phyloP scores from a whole-genome alignment of 2,797 vertebrate genomes.

The Kryptopterus vitreolus region DNA sequence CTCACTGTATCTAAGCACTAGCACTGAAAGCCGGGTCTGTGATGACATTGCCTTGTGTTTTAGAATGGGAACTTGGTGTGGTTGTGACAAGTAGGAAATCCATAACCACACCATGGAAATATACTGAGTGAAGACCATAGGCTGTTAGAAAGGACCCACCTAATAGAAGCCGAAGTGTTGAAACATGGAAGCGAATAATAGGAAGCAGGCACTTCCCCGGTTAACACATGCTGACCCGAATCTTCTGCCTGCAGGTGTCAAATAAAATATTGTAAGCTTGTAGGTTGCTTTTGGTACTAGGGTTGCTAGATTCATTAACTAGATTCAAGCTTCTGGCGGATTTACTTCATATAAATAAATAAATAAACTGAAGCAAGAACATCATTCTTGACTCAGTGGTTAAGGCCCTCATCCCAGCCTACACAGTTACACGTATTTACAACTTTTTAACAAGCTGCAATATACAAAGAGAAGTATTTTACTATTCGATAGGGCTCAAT shows the following conservation, averaged over 20 bases:
- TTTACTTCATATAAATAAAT: background rate
- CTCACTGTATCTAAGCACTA: background rate
- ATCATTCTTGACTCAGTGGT: background rate
- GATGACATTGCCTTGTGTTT: constrained; percentile 13
- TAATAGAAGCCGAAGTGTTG: constrained; percentile 52
- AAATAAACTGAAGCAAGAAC: background rate
- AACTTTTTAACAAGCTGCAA: too few relatives aligned
- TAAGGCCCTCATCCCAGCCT: too few relatives aligned
- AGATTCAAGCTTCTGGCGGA: background rate
- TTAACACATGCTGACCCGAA: constrained; percentile 51
- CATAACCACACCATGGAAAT: background rate
- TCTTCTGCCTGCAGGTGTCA: constrained; percentile 43
- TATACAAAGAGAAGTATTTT: too few relatives aligned
- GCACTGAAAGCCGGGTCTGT: background rate
- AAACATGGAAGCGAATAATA: constrained; percentile 64
- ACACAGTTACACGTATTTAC: too few relatives aligned
- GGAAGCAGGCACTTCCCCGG: constrained; percentile 74
- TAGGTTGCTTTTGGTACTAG: background rate
- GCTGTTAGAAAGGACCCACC: constrained; percentile 17
- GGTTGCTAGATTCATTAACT: background rate
- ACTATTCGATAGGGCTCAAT: too few relatives aligned
- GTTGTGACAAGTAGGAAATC: constrained; percentile 13
- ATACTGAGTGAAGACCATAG: constrained; percentile 14
- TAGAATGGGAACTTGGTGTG: background rate
- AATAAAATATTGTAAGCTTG: constrained; percentile 18